Evolutionary conservation across 2,888 invertebrate genomes (phyloP), one percentile per base, ranked within the genome.

Genomic region (Liposcelis brunnea): DNA sequence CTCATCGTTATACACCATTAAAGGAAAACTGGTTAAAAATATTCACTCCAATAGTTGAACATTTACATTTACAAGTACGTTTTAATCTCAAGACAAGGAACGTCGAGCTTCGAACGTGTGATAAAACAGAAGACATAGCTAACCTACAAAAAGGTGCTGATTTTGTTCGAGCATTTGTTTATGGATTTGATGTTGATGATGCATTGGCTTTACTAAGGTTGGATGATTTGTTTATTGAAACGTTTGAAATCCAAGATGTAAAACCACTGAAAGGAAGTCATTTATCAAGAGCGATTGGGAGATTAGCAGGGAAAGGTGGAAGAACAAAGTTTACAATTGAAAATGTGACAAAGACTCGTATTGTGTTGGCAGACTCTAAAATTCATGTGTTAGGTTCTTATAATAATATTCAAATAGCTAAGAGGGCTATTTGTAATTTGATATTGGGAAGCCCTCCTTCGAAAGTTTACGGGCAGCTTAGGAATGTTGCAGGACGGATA

Each of bases 1-100:
- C 84, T 4, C 87, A 98, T 61, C 79, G 98, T 61, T 90, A 87
- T 57, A 80, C 89, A 7, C 93, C 97, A 0, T 65, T 98, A 7
- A 95, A 94, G 66, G 87, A 94, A 57, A 86, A 84, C 57, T 99
- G 98, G 98, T 69, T 90, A 62, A 90, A 95, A 64, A 90, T 99
- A 53, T 93, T 93, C 59, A 84, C 86, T 42, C 95, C 98, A 0
- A 73, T 99, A 31, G 95, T 97, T 0, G 93, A 98, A 59, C 87
- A 98, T 59, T 69, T 99, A 49, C 75, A 91, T 50, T 66, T 99
- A 15, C 93, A 97, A 69, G 80, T 93, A 45, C 73, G 97, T 48
- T 97, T 93, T 60, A 97, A 98, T 63, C 71, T 91, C 45, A 90
- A 84, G 65, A 77, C 84, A 0, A 71, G 87, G 51, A 84, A 89